Evolutionary conservation across 2,797 vertebrate genomes (phyloP), one percentile per base, ranked within the genome.

Genomic region (Trachops cirrhosus): DNA sequence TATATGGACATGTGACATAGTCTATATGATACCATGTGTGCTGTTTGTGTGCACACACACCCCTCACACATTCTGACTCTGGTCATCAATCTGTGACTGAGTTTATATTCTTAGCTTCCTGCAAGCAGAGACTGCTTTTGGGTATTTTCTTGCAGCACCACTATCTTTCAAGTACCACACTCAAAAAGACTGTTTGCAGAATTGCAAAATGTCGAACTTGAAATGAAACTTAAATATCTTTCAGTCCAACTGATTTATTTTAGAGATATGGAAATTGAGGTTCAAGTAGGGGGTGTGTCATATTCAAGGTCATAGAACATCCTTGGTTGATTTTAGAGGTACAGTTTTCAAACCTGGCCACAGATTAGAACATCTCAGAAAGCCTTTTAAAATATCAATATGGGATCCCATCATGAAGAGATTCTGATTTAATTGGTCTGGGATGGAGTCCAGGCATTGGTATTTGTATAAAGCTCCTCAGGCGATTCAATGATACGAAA

Each of bases 141-240:
- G 67, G 67, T 62, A 44, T 87, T 93, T 96, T 74, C 88, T 95
- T 71, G 64, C 41, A 93, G 14, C 62, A 41, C 57, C 29, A 44
- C 54, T 75, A 68, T 82, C 90, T 94, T 96, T 92, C 87, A 89
- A 96, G 94, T 79, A 79, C 77, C 86, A 71, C 7, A 39, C 77
- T 93, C 90, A 78, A 87, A 95, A 94, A 96, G 77, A 83, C 83
- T 78, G 85, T 96, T 79, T 87, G 77, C 79, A 86, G 85, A 83
- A 91, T 68, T 93, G 82, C 71, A 82, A 78, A 89, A 93, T 94
- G 87, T 75, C 92, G 80, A 92, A 84, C 15, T 79, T 92, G 83
- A 84, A 94, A 86, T 16, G 59, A 94, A 90, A 86, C 44, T 52
- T 74, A 50, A 59, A 92, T 83, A 74, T 85, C 50, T 79, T 94